A percentile compares a stretch with the other conserved stretches of the same genome.
phyloP scores from a whole-genome alignment of 2,797 vertebrate species.

The Anableps anableps region DNA sequence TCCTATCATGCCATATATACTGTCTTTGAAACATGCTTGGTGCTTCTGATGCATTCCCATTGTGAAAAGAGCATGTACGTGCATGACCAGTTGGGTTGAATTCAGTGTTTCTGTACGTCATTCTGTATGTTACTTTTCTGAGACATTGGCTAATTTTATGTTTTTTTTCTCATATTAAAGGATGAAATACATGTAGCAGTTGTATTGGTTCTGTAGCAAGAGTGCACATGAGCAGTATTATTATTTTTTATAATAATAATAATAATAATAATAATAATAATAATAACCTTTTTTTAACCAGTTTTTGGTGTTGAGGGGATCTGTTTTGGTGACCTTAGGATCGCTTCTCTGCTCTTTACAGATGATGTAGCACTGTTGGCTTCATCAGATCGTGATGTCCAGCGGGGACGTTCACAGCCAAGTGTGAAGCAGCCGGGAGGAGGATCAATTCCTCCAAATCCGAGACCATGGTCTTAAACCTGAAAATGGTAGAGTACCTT shows the following conservation, averaged over 20 bases:
- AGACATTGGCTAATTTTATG: not conserved
- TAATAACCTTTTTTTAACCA: too few species aligned
- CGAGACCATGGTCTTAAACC: too few species aligned
- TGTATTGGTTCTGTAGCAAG: not conserved
- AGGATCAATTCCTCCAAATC: too few species aligned
- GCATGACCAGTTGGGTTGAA: not conserved
- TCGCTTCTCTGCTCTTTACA: too few species aligned
- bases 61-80: not conserved
- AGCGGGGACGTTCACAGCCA: too few species aligned
- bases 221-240: not conserved
- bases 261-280: not conserved
- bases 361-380: too few species aligned
- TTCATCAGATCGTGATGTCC: too few species aligned
- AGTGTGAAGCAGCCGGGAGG: too few species aligned
- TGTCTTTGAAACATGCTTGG: not conserved
- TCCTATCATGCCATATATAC: not conserved
- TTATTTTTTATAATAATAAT: not conserved
- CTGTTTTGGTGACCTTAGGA: too few species aligned
- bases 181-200: not conserved
- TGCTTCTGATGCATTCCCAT: not conserved
- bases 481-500: too few species aligned
- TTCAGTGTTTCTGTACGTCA: not conserved
- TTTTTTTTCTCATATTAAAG: not conserved
- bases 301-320: too few species aligned
- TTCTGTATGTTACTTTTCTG: not conserved